These are phyloP conservation scores for Nycticorax nycticorax DNA, from an alignment of 2,113 vertebrate species.

Conservation along the genomic window DNA sequence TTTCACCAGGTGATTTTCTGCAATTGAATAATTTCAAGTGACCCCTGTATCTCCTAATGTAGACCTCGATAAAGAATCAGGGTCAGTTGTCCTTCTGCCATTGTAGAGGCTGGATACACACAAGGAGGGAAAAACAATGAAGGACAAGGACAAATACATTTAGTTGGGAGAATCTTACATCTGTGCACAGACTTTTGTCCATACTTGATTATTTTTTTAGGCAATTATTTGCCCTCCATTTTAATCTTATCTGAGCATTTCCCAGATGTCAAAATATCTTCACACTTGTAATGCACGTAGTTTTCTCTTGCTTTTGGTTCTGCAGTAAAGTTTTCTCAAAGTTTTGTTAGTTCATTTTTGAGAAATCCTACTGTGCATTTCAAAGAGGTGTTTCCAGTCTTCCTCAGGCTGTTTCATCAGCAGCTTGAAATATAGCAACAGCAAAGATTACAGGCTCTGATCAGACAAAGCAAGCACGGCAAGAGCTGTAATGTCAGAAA, in stretches of 20 bases:
- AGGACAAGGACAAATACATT: background rate
- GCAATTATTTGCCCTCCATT: background rate
- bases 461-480: background rate
- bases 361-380: background rate
- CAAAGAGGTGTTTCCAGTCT: background rate
- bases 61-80: background rate
- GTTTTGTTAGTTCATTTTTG: background rate
- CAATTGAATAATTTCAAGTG: background rate
- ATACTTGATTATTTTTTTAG: background rate
- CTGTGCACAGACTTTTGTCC: background rate
- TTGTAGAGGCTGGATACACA: background rate
- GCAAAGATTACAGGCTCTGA: background rate
- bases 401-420: background rate
- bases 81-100: background rate
- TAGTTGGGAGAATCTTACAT: background rate
- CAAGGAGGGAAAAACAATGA: rapidly evolving
- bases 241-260: background rate
- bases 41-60: background rate
- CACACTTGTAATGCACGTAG: rapidly evolving
- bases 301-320: background rate
- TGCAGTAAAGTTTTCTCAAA: background rate
- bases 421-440: background rate
- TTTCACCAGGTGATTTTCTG: background rate
- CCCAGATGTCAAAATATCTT: background rate
- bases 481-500: background rate